Percentiles rank a stretch among this genome's conserved stretches.
Conservation (phyloP, 2,888 invertebrate genomes). For the Lapara coniferarum region DNA sequence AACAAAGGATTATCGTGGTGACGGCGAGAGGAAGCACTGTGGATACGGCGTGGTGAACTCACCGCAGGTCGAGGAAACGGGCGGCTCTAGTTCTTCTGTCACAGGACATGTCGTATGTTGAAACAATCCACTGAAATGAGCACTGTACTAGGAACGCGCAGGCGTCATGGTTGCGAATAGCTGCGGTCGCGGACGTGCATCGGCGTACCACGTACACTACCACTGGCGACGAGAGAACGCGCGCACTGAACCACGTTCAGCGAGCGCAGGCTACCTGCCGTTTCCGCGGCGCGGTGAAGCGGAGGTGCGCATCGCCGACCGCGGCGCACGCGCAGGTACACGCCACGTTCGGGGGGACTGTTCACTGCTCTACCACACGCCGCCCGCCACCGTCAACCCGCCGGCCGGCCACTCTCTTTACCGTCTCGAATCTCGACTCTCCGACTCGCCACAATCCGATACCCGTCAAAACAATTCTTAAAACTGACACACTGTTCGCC, state of each 20-base stretch:
- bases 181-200: slow-evolving; percentile 59
- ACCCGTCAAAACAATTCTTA: slow-evolving; percentile 53
- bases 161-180: slow-evolving; percentile 69
- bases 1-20: slow-evolving; percentile 71
- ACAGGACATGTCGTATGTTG: slow-evolving; percentile 78
- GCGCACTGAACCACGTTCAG: slow-evolving; percentile 76
- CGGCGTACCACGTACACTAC: slow-evolving; percentile 79
- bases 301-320: slow-evolving; percentile 81
- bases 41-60: slow-evolving; percentile 64
- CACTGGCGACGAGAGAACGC: slow-evolving; percentile 81
- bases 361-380: neutral
- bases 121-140: slow-evolving; percentile 66
- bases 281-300: slow-evolving; percentile 73
- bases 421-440: slow-evolving; percentile 38
- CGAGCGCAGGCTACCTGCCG: slow-evolving; percentile 74
- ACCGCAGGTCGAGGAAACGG: slow-evolving; percentile 82
- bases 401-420: slow-evolving; percentile 51
- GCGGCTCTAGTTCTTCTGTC: slow-evolving; percentile 80
- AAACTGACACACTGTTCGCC: neutral
- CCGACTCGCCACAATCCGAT: slow-evolving; percentile 37
- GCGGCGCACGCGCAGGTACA: slow-evolving; percentile 76
- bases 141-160: slow-evolving; percentile 74
- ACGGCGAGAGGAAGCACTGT: slow-evolving; percentile 70
- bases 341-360: slow-evolving; percentile 50
- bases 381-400: slow-evolving; percentile 2